These are phyloP conservation scores for Hemicentrotus pulcherrimus DNA, from an alignment of 35 echinoderm and acorn worm species.

Conservation along the genomic window DNA sequence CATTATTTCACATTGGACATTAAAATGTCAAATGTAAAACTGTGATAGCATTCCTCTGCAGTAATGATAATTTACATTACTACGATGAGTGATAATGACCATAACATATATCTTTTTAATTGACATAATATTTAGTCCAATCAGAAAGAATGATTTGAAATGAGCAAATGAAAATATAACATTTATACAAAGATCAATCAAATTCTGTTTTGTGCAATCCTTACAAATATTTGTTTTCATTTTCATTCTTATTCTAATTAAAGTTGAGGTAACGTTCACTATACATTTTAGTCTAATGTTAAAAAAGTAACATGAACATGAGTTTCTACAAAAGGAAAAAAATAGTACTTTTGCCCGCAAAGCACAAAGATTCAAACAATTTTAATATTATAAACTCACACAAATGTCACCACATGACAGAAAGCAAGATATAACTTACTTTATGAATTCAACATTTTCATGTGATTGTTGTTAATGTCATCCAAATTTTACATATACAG, in stretches of 20 bases:
- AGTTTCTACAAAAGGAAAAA: slow-evolving; percentile 28
- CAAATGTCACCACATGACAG: neutral
- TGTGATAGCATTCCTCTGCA: neutral
- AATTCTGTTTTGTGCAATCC: slow-evolving; percentile 7
- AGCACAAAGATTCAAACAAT: slow-evolving; percentile 26
- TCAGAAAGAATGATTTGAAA: neutral
- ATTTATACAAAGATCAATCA: neutral
- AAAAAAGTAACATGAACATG: neutral
- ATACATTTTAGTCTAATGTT: neutral
- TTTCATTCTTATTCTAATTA: slow-evolving; percentile 20
- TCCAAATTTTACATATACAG: neutral
- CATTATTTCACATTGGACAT: neutral
- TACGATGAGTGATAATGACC: neutral
- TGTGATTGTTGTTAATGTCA: neutral
- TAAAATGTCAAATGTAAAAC: neutral
- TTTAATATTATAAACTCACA: neutral
- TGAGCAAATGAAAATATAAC: neutral
- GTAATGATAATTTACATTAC: neutral
- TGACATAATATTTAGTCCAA: neutral
- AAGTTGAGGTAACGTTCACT: slow-evolving; percentile 2
- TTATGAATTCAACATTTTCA: neutral
- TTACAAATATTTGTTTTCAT: neutral
- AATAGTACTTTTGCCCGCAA: slow-evolving; percentile 54
- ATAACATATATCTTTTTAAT: neutral
- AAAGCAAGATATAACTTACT: slow-evolving; percentile 14